phyloP scores from a whole-genome alignment of 2,797 vertebrate genomes.

The Hephaestus fuliginosus region DNA sequence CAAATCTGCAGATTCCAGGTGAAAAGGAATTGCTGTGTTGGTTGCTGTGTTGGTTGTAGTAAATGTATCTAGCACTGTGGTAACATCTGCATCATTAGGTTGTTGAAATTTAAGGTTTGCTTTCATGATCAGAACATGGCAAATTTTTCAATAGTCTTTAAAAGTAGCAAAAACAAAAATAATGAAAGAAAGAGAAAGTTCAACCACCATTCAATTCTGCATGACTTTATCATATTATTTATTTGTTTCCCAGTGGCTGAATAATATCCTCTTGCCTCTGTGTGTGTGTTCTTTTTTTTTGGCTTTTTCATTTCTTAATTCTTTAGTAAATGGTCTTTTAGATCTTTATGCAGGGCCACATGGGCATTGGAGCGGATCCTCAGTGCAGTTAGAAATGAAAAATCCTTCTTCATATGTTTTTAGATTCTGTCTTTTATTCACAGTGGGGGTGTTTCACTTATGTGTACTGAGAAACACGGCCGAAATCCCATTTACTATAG shows the following conservation, averaged over 20 bases:
- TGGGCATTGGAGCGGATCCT: slow-evolving; percentile 2
- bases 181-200: background rate
- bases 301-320: slow-evolving; percentile 4
- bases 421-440: slow-evolving; percentile 29
- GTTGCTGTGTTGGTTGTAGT: background rate
- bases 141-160: background rate
- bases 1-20: background rate
- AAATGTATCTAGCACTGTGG: background rate
- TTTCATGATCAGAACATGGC: background rate
- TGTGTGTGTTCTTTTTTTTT: slow-evolving; percentile 6
- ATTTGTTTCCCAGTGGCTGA: slow-evolving; percentile 20
- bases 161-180: background rate
- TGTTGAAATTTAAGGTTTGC: background rate
- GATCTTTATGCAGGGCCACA: background rate
- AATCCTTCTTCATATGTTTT: slow-evolving; percentile 36
- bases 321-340: slow-evolving; percentile 15
- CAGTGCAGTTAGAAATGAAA: background rate
- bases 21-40: background rate
- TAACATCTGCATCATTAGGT: background rate
- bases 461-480: slow-evolving; percentile 23
- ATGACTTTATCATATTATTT: slow-evolving; percentile 11
- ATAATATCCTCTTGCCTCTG: slow-evolving; percentile 13
- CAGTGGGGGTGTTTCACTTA: background rate
- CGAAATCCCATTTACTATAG: slow-evolving; percentile 30
- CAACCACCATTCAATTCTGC: background rate